phyloP scores from a whole-genome alignment of 2,888 invertebrate species.

The Acanthoscelides obtectus region DNA sequence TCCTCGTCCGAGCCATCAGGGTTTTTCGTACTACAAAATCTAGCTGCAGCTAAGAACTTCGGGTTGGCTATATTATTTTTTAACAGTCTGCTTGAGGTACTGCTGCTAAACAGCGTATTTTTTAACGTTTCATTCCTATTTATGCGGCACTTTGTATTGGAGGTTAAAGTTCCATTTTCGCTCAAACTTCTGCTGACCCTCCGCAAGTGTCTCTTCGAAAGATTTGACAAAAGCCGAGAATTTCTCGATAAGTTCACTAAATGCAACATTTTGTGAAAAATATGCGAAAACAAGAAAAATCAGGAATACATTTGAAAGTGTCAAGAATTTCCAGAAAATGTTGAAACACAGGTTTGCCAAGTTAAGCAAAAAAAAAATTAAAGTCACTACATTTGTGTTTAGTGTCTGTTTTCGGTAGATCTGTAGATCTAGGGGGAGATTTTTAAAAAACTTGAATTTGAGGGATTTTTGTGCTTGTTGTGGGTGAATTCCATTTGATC shows the following conservation, averaged over 20 bases:
- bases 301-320: neutral
- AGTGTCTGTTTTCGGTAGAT: too few species aligned
- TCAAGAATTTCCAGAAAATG: neutral
- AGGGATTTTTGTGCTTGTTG: too few species aligned
- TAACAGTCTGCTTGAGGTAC: neutral
- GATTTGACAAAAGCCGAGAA: neutral
- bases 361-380: too few species aligned
- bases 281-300: neutral
- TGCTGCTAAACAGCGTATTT: neutral
- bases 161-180: neutral
- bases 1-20: conserved; percentile 32
- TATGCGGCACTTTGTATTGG: neutral
- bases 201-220: neutral
- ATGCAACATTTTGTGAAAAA: neutral
- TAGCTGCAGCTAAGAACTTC: conserved; percentile 2
- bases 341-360: too few species aligned
- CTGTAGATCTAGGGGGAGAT: too few species aligned
- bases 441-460: too few species aligned
- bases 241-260: neutral
- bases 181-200: neutral
- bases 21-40: conserved; percentile 28
- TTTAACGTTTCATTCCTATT: neutral
- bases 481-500: too few species aligned
- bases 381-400: too few species aligned
- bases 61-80: neutral